phyloP scores from a whole-genome alignment of 2,113 vertebrate species.

The Puma concolor region DNA sequence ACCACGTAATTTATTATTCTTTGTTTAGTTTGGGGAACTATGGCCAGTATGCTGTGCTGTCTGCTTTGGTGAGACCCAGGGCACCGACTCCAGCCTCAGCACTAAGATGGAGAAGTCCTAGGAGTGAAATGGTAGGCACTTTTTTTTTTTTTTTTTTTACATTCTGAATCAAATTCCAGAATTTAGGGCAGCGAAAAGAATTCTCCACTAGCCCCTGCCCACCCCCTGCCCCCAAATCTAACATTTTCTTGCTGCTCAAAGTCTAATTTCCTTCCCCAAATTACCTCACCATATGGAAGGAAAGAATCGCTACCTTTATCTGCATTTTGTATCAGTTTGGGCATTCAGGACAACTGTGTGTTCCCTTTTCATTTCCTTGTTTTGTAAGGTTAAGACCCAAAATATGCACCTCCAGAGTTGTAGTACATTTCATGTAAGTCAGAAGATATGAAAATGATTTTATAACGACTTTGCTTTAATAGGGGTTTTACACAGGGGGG shows the following conservation, averaged over 20 bases:
- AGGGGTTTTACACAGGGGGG: constrained; percentile 49
- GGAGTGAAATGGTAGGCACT: background rate
- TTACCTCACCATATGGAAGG: background rate
- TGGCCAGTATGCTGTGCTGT: background rate
- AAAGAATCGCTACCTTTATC: constrained; percentile 23
- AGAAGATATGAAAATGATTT: constrained; percentile 57
- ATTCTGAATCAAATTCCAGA: constrained; percentile 50
- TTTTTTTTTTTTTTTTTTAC: background rate
- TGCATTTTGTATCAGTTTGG: constrained; percentile 3
- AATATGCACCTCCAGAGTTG: background rate
- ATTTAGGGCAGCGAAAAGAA: background rate
- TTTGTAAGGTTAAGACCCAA: constrained; percentile 39
- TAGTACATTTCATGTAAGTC: constrained; percentile 44
- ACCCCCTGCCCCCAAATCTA: background rate
- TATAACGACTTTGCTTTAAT: constrained; percentile 54
- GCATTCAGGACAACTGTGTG: background rate
- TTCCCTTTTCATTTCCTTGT: constrained; percentile 47
- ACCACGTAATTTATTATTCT: background rate
- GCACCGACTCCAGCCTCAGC: background rate
- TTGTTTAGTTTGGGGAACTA: background rate
- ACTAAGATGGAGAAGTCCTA: background rate
- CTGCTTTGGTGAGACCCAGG: background rate
- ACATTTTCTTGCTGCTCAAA: constrained; percentile 15
- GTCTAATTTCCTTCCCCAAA: constrained; percentile 36
- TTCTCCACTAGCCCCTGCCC: background rate